Evolutionary conservation across 2,797 vertebrate species (phyloP), one percentile per base, ranked within the genome.

Genomic region (Oreochromis grahami): DNA sequence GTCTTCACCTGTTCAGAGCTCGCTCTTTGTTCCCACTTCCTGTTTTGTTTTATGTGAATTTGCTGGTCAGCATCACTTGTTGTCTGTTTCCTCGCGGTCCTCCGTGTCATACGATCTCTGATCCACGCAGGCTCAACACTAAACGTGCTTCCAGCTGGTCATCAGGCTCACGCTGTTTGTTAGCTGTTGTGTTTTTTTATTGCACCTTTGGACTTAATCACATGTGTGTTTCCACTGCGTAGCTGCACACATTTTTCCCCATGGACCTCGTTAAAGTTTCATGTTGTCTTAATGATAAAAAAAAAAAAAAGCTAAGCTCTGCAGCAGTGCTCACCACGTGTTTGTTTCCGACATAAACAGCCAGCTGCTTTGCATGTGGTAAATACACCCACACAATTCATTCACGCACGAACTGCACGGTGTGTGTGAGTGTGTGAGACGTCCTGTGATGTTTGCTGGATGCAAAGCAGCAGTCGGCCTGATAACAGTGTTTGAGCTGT

Each of bases 301-400:
- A 68, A 68, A 26, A 26, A n/a, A 24, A 15, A 24, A 43, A 43
- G 36, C 63, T 68, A 55, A 55, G 11, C 21, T 21, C 36, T 43
- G 63, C 63, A 24, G 63, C 36, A 24, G 63, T 7, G 26, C 55
- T 24, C 41, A 12, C 34, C 63, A 43, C 7, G 2, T 68, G 36
- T 41, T 24, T 68, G 36, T 41, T 68, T 65, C 19, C 12, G 0
- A 65, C 60, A 24, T 41, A 21, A 65, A 63, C 38, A 41, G 63
- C 21, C 19, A 11, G 17, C 19, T 13, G 34, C 60, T 21, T 38
- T 1, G 0, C 21, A 41, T 24, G 63, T 24, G 0, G 34, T 41
- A 43, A 43, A 43, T 0, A 68, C n/a, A 43, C 36, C 38, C 63
- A 43, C 36, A 24, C 8, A 43, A 43, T 68, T 68, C 63, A 15